These are phyloP conservation scores for Malurus alboscapulatus DNA, from an alignment of 2,113 vertebrate species.

Conservation along the genomic window DNA sequence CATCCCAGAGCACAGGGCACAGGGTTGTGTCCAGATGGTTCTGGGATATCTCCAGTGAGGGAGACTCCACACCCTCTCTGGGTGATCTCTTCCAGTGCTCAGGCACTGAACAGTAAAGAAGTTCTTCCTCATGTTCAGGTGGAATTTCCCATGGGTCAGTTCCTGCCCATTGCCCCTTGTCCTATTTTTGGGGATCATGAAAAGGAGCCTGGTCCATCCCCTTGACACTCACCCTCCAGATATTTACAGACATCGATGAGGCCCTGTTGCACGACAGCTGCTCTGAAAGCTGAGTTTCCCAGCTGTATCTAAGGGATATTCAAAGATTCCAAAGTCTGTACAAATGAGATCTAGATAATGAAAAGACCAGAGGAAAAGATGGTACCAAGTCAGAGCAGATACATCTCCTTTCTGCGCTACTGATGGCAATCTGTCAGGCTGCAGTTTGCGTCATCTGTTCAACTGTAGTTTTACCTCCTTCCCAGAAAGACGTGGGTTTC, in stretches of 20 bases:
- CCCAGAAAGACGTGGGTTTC: neutral
- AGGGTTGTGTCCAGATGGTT: accelerated
- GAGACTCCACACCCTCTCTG: neutral
- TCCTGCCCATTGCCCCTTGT: accelerated
- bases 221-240: neutral
- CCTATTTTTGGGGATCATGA: accelerated
- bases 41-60: neutral
- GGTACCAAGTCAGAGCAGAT: neutral
- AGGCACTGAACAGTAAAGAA: accelerated
- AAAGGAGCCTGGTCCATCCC: neutral
- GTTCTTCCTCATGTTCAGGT: accelerated
- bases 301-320: neutral
- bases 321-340: neutral
- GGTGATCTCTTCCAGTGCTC: accelerated
- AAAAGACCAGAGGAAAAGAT: neutral
- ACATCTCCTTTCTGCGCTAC: neutral
- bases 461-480: neutral
- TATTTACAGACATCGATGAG: too few relatives aligned
- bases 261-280: neutral
- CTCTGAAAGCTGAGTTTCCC: neutral
- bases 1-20: neutral
- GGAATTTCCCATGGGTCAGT: neutral
- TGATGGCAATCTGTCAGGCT: neutral
- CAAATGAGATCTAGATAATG: neutral
- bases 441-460: neutral